These are phyloP conservation scores for Epinotia demarniana DNA, from an alignment of 2,888 invertebrate species.

Conservation along the genomic window DNA sequence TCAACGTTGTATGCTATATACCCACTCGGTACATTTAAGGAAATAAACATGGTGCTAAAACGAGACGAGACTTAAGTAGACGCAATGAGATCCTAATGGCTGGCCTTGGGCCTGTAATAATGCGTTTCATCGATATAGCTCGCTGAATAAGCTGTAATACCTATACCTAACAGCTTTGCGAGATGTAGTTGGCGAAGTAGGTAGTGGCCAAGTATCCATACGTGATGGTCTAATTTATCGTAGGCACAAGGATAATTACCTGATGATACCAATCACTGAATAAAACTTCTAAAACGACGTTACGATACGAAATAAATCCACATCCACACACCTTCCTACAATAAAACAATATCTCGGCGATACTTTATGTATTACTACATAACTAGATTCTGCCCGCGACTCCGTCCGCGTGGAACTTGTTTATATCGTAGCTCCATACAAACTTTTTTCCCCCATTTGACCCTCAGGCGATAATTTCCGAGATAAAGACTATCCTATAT, in stretches of 20 bases:
- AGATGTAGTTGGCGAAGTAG: background rate
- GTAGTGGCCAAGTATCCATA: background rate
- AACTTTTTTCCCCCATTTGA: too few relatives aligned
- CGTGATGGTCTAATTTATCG: background rate
- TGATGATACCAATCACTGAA: too few relatives aligned
- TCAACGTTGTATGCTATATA: too few relatives aligned
- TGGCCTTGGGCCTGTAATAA: slow-evolving; percentile 29
- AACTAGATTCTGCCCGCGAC: background rate
- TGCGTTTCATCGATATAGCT: slow-evolving; percentile 38
- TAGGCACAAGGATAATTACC: too few relatives aligned
- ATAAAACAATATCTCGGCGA: too few relatives aligned
- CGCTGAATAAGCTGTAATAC: slow-evolving; percentile 21
- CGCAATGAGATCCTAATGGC: slow-evolving; percentile 34
- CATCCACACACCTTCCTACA: too few relatives aligned
- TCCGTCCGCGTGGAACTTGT: too few relatives aligned
- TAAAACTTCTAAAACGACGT: too few relatives aligned
- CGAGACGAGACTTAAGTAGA: slow-evolving; percentile 19
- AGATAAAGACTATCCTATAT: too few relatives aligned
- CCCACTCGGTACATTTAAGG: background rate
- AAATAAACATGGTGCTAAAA: slow-evolving; percentile 17
- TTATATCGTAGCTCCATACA: too few relatives aligned
- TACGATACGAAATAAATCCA: too few relatives aligned
- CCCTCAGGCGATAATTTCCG: too few relatives aligned
- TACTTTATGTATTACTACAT: background rate
- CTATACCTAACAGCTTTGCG: slow-evolving; percentile 23